These are phyloP conservation scores for Theocolax elegans DNA, from an alignment of 1,140 invertebrate species.

Conservation along the genomic window DNA sequence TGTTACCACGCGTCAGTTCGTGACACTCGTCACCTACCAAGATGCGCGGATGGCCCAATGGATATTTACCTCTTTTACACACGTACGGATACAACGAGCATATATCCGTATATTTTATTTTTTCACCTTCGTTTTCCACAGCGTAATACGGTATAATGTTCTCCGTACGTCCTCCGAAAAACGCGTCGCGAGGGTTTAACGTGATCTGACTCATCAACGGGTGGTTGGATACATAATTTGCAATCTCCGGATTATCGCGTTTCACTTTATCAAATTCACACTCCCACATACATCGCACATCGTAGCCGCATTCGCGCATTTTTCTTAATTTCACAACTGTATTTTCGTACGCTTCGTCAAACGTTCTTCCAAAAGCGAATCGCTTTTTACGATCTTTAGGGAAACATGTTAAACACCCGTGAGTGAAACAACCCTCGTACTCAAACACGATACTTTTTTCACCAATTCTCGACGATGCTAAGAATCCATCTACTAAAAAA, in stretches of 20 bases:
- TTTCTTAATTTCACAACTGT: background rate
- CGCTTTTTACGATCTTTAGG: background rate
- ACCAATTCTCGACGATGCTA: too few species aligned
- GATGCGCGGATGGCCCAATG: slow-evolving; percentile 56
- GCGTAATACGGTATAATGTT: slow-evolving; percentile 51
- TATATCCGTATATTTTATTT: slow-evolving; percentile 57
- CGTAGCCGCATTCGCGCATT: background rate
- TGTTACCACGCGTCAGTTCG: background rate
- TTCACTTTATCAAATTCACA: slow-evolving; percentile 5
- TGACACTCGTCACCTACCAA: slow-evolving; percentile 42
- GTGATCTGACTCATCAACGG: background rate
- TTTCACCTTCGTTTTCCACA: slow-evolving; percentile 47
- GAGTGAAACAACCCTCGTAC: slow-evolving; percentile 6
- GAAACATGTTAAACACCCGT: background rate
- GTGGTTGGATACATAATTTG: background rate
- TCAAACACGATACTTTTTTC: background rate
- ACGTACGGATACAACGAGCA: slow-evolving; percentile 55
- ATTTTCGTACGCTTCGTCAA: background rate
- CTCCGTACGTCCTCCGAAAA: slow-evolving; percentile 59
- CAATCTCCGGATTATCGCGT: background rate
- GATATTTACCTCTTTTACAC: slow-evolving; percentile 50
- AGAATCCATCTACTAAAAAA: too few species aligned
- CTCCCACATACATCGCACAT: background rate
- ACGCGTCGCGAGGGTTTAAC: slow-evolving; percentile 42
- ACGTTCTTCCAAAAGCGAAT: background rate